Conservation (phyloP, 2,797 vertebrate genomes). For the Heterohyrax brucei region DNA sequence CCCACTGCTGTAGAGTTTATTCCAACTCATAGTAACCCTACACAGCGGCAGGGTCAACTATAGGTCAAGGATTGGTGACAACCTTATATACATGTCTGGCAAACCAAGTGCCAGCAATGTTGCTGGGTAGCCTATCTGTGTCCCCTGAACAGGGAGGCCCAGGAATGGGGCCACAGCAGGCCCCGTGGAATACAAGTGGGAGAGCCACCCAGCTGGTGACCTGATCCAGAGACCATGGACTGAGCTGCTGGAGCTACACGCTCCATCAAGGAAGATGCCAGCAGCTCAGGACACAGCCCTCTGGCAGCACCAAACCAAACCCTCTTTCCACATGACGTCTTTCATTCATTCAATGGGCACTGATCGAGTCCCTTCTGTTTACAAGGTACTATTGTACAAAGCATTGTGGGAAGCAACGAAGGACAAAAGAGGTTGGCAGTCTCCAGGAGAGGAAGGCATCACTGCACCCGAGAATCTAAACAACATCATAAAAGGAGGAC, state of each 20-base stretch:
- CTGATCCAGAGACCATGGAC: too few species aligned
- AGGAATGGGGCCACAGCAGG: neutral
- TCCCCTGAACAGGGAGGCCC: neutral
- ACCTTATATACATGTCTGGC: too few species aligned
- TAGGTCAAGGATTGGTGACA: neutral
- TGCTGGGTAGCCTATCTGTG: rapidly evolving
- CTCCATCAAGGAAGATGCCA: neutral
- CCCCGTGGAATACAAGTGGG: neutral
- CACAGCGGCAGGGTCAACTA: neutral
- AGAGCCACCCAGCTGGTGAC: neutral
- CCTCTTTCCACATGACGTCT: neutral
- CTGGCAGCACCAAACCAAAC: neutral
- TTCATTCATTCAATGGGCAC: neutral
- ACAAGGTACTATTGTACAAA: neutral
- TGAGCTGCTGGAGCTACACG: rapidly evolving
- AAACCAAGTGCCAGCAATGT: neutral
- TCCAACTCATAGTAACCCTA: too few species aligned
- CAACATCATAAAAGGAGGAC: too few species aligned
- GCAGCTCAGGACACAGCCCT: neutral
- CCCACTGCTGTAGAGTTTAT: too few species aligned
- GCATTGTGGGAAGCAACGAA: neutral
- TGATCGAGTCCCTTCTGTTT: neutral
- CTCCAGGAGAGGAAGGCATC: too few species aligned
- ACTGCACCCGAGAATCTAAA: neutral
- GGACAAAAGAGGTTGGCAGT: neutral